phyloP scores from a whole-genome alignment of 2,888 invertebrate species.

The Agrochola macilenta region DNA sequence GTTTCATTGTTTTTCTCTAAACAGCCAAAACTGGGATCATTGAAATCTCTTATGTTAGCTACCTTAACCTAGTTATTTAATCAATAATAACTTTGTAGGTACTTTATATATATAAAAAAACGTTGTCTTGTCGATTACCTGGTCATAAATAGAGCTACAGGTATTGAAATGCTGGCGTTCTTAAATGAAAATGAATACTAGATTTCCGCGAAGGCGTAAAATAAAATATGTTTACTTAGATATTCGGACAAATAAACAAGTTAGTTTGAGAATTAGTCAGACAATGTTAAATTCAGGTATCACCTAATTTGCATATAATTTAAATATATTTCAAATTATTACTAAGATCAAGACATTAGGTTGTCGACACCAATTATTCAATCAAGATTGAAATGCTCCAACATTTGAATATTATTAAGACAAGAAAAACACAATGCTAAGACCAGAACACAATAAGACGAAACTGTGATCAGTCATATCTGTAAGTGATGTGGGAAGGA shows the following conservation, averaged over 20 bases:
- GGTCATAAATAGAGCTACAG: too few relatives aligned
- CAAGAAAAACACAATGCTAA: constrained; percentile 51
- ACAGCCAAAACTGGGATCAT: background rate
- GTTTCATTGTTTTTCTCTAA: background rate
- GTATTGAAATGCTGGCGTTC: background rate
- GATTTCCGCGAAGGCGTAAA: constrained; percentile 28
- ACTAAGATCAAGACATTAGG: constrained; percentile 43
- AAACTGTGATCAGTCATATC: constrained; percentile 82
- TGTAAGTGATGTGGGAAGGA: constrained; percentile 86
- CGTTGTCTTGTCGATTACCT: background rate
- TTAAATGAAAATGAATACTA: constrained; percentile 18
- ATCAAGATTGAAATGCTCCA: constrained; percentile 47
- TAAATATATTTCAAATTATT: constrained; percentile 45
- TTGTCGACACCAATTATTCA: constrained; percentile 53
- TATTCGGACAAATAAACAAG: constrained; percentile 44
- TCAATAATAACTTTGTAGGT: too few relatives aligned
- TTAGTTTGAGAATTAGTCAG: constrained; percentile 42
- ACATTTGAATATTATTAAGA: constrained; percentile 42
- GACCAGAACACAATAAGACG: constrained; percentile 69
- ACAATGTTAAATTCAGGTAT: constrained; percentile 52
- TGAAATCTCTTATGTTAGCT: background rate
- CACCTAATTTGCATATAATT: constrained; percentile 56
- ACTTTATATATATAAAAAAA: too few relatives aligned
- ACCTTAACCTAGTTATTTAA: background rate
- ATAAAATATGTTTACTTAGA: constrained; percentile 24